A percentile compares a stretch with the other conserved stretches of the same genome.
phyloP scores from a whole-genome alignment of 2,113 vertebrate genomes.

The Cinclus cinclus region DNA sequence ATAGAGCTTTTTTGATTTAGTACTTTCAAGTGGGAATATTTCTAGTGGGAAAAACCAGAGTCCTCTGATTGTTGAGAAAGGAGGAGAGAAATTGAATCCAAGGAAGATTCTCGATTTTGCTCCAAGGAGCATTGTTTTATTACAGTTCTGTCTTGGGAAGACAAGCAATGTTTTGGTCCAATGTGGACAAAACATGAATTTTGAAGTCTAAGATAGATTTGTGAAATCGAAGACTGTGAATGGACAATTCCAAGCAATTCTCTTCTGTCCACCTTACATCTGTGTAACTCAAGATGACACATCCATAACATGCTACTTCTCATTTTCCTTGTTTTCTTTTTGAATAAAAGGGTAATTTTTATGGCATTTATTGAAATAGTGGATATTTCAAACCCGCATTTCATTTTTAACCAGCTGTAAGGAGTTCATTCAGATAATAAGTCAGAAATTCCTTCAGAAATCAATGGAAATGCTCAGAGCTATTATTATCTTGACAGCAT shows the following conservation, averaged over 20 bases:
- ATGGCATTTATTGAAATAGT: constrained; percentile 9
- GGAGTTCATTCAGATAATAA: not conserved
- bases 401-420: constrained; percentile 22
- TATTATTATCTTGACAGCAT: constrained; percentile 39
- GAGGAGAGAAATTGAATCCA: not conserved
- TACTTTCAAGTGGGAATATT: not conserved
- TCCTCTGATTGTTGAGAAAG: not conserved
- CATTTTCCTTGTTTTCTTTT: not conserved
- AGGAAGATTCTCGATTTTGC: not conserved
- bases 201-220: not conserved
- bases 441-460: constrained; percentile 49
- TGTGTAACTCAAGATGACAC: not conserved
- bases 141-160: not conserved
- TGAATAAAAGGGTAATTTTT: constrained; percentile 17
- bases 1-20: not conserved
- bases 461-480: constrained; percentile 35
- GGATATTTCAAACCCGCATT: not conserved
- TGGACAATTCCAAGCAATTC: not conserved
- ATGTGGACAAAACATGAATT: not conserved
- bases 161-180: not conserved
- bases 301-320: not conserved
- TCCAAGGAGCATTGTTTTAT: not conserved
- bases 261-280: not conserved
- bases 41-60: not conserved
- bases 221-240: not conserved